Base-by-base conservation (phyloP, 2,888 invertebrate species). In the Ptychoptera contaminata region DNA sequence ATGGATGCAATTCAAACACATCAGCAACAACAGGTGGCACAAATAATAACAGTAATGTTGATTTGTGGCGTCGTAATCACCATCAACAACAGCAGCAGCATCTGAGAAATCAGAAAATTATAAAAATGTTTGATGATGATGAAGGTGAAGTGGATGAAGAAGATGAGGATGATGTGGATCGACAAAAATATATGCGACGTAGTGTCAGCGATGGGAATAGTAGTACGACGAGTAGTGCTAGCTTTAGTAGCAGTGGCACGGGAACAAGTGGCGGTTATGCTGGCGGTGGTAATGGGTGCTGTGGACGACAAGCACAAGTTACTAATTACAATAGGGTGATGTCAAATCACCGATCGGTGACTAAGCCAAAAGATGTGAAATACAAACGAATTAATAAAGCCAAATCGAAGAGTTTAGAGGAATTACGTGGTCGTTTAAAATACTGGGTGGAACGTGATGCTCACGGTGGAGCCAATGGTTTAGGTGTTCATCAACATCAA, bases 351-450 rank as follows among this genome's bases (percentile, higher is more conserved):
- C 72, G 87, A 50, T 86, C 85, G 43, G 88, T 90, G 42, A 87
- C 86, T 6, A 88, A 88, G 61, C 87, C 87, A 50, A 87, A 87
- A 67, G 88, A 90, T 60, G 87, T 88, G 31, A 88, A 88, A 65
- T 88, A 87, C 67, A 87, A 87, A 62, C 74, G 87, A 57, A 88
- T 87, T 62, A 88, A 87, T 61, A 87, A 88, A 61, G 87, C 87
- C 6, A 88, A 88, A 60, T 87, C 87, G 48, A 86, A 87, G 66
- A 87, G 87, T 56, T 67, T 88, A 51, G 88, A 88, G 56, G 88
- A 88, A 57, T 59, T 88, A 46, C 67, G 87, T 3, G 88, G 87
- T 0, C 72, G 85, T 50, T 71, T 87, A 59, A 82, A 82, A 70
- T 84, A 83, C 61, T 84, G 86, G 77, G 85, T 86, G 32, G 87